Conservation (phyloP, 2,888 invertebrate genomes). For the Thecocarcelia acutangulata region DNA sequence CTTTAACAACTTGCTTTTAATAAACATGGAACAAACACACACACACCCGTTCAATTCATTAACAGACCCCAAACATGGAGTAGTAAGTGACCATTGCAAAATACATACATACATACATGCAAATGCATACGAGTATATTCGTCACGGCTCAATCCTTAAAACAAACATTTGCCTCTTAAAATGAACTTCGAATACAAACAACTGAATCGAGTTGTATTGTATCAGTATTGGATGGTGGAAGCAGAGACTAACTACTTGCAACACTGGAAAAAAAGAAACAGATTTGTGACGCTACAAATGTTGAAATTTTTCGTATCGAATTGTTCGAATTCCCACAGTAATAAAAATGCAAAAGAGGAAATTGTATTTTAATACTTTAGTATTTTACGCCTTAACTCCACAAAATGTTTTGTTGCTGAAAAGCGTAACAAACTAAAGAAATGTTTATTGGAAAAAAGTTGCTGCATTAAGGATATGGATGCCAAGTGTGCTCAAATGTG, state of each 20-base stretch:
- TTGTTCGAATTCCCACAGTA: constrained; percentile 56
- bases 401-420: constrained; percentile 50
- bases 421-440: constrained; percentile 55
- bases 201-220: not conserved
- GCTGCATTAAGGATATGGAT: constrained; percentile 13
- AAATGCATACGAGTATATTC: no score
- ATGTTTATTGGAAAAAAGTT: constrained; percentile 14
- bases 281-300: constrained; percentile 60
- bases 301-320: constrained; percentile 16
- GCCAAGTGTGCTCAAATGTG: constrained; percentile 1
- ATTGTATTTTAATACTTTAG: constrained; percentile 50
- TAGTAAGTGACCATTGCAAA: constrained; percentile 1
- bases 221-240: constrained; percentile 10
- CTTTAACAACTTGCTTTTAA: no score
- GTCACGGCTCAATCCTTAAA: not conserved
- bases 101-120: no score
- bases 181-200: not conserved
- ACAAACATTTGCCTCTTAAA: constrained; percentile 1
- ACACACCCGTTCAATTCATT: not conserved
- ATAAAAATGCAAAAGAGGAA: constrained; percentile 34
- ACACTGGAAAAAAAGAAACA: constrained; percentile 18
- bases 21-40: constrained; percentile 8
- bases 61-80: not conserved
- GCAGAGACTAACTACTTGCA: not conserved
- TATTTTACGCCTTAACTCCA: constrained; percentile 36